Evolutionary conservation across 2,113 vertebrate species (phyloP).

Genomic region (Phaethornis superciliosus): DNA sequence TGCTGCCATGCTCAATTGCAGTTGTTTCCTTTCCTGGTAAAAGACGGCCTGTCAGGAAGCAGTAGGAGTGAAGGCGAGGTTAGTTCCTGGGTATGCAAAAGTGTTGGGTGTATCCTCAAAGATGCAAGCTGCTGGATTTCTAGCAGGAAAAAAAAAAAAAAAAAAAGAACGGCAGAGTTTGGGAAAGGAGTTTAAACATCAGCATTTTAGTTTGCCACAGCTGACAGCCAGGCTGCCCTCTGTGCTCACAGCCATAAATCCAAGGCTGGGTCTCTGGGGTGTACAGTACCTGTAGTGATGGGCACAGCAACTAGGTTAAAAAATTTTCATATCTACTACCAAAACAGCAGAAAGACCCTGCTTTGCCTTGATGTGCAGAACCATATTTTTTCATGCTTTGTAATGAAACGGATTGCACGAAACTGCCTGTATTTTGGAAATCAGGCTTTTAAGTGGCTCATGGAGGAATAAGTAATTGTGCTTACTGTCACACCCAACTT

Average conservation of each 20-base stretch:
- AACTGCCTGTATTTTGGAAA: neutral
- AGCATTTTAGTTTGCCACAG: neutral
- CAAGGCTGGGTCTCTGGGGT: neutral
- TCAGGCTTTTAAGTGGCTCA: neutral
- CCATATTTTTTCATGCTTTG: fast-evolving
- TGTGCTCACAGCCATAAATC: neutral
- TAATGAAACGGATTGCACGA: neutral
- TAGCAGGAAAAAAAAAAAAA: neutral
- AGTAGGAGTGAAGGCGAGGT: neutral
- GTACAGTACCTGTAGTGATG: fast-evolving
- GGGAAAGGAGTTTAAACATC: neutral
- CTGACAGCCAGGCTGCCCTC: neutral
- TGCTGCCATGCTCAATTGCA: neutral
- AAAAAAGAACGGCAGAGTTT: neutral
- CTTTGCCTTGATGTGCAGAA: neutral
- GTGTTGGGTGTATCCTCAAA: neutral
- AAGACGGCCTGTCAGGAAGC: neutral
- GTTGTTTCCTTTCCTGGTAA: slow-evolving; percentile 36
- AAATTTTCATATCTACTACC: neutral
- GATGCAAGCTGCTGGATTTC: neutral
- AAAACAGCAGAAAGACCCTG: neutral
- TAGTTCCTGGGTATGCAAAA: neutral
- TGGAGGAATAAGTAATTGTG: neutral
- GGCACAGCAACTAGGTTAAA: neutral
- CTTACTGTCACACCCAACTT: neutral